Evolutionary conservation across 30 jellyfish, hydroid and myxozoan genomes (phyloP), one percentile per base, ranked within the genome.

Genomic region (Aurelia aurita complex sp. Pacific): DNA sequence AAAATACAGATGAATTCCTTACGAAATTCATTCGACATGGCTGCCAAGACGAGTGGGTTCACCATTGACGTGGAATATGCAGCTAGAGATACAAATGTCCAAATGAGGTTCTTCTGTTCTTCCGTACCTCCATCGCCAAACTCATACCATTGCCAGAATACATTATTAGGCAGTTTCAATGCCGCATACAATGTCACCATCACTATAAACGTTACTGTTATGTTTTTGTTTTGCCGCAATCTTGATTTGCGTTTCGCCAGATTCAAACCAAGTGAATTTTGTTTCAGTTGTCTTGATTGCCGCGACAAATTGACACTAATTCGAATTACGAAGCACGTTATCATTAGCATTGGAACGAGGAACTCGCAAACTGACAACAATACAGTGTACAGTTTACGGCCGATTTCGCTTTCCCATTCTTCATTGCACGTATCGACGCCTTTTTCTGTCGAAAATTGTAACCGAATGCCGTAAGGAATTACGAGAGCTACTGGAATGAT

Each of bases 111-210:
- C 67, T 76, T 76, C 34, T 88, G 79, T 0, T 78, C 67, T 67
- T 70, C 40, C 29, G 71, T 66, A 11, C 18, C 32, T 76, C 76
- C 59, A 51, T 92, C 71, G 14, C 90, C 96, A 57, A 88, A 88
- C 73, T 79, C 96, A 42, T 55, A 42, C 92, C 91, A 88, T 35
- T 76, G 83, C 96, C 96, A 88, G 67, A 88, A 80, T 16, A 80
- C 74, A 73, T 88, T 88, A 61, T 88, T 88, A 1, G 96, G 96
- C 66, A 88, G 65, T 55, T 88, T 88, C 85, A 88, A 52, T n/a
- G 77, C 54, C 34, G 89, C 89, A 51, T 88, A 88, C 12, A 79
- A 36, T 10, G 92, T 42, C 23, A 88, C 90, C 89, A 88, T 88
- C 23, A 80, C 96, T 5, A 88, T 80, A 36, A 85, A 85, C 83